Conservation (phyloP, 2,113 vertebrate genomes). For the Tenrec ecaudatus region DNA sequence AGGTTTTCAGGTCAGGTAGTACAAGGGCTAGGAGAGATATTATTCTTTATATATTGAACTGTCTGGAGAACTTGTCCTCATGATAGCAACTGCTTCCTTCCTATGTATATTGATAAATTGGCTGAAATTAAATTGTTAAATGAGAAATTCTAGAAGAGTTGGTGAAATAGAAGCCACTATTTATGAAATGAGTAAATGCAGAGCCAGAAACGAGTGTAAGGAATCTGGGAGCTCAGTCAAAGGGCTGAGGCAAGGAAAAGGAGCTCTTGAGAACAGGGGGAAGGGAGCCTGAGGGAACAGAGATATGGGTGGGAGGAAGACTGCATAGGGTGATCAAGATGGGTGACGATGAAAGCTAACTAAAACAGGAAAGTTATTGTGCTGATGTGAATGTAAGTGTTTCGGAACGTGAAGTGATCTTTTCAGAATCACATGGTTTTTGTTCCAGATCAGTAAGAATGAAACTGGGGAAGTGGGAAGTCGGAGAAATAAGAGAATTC, state of each 20-base stretch:
- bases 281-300: neutral
- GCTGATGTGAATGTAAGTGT: neutral
- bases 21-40: no score
- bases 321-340: neutral
- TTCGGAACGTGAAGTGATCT: neutral
- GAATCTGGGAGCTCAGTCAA: neutral
- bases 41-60: no score
- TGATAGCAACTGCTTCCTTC: neutral
- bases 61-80: no score
- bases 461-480: neutral
- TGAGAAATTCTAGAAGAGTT: neutral
- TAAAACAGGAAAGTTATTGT: neutral
- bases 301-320: neutral
- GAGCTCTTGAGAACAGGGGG: neutral
- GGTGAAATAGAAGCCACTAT: neutral
- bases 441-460: neutral
- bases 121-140: neutral
- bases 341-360: neutral
- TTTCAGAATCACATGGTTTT: accelerated
- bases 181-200: neutral
- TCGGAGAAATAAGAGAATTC: neutral
- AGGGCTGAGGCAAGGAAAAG: neutral
- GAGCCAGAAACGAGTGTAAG: neutral
- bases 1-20: no score
- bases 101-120: neutral